Conservation (phyloP, 2,113 vertebrate genomes). For the Trochalopteron elliotii region DNA sequence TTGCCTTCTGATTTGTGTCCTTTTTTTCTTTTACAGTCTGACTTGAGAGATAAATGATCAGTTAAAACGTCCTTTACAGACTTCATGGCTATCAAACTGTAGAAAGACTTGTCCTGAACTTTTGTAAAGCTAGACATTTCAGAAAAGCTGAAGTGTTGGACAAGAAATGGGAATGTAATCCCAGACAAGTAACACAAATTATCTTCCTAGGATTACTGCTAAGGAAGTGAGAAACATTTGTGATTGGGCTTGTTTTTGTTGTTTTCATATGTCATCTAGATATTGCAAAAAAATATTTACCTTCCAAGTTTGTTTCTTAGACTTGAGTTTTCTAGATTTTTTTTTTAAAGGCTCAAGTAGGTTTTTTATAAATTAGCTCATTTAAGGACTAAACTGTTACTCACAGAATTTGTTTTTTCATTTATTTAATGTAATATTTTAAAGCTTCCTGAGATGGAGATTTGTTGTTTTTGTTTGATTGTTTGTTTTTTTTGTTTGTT, state of each 20-base stretch:
- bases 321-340: background rate
- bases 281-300: background rate
- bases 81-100: background rate
- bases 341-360: background rate
- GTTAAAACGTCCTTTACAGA: background rate
- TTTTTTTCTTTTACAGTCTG: background rate
- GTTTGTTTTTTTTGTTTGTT: background rate
- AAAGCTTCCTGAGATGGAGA: background rate
- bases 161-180: background rate
- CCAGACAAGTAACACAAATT: background rate
- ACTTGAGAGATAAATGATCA: background rate
- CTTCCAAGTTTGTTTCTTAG: background rate
- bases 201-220: rapidly evolving
- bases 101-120: background rate
- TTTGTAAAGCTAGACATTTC: background rate
- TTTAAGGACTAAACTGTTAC: background rate
- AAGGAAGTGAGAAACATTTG: background rate
- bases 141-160: background rate
- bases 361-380: background rate
- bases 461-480: background rate
- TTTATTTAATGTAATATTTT: background rate
- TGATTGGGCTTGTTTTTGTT: background rate
- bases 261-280: background rate
- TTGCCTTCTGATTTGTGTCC: background rate
- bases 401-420: background rate